A percentile compares a stretch with the other conserved stretches of the same genome.
Evolutionary conservation across 2,797 vertebrate genomes (phyloP).

Genomic region (Sebastolobus alascanus): DNA sequence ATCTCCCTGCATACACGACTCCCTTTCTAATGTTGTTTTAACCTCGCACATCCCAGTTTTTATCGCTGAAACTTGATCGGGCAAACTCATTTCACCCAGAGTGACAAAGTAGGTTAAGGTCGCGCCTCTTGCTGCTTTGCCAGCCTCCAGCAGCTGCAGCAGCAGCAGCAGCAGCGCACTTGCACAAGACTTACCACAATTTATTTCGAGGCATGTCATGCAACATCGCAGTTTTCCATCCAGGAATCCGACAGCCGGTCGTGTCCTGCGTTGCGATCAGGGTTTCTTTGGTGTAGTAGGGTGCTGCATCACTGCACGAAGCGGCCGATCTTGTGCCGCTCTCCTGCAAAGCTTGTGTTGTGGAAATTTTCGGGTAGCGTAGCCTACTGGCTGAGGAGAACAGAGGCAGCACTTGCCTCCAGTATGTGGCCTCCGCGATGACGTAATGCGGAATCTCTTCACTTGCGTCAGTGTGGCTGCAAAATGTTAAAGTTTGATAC

Average conservation of each 20-base stretch:
- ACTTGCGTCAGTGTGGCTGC: slow-evolving; percentile 72
- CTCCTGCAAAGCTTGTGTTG: slow-evolving; percentile 63
- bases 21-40: not conserved
- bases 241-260: slow-evolving; percentile 52
- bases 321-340: slow-evolving; percentile 51
- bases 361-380: slow-evolving; percentile 77
- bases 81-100: slow-evolving; percentile 73
- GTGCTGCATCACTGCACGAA: slow-evolving; percentile 72
- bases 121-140: slow-evolving; percentile 56
- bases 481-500: slow-evolving; percentile 47
- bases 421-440: slow-evolving; percentile 80
- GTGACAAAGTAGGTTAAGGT: slow-evolving; percentile 85
- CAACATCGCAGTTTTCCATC: slow-evolving; percentile 66
- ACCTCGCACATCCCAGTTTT: not conserved
- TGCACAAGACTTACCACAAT: slow-evolving; percentile 85
- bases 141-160: slow-evolving; percentile 56
- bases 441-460: slow-evolving; percentile 89
- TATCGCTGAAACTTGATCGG: slow-evolving; percentile 55
- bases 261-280: slow-evolving; percentile 61
- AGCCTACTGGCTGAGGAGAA: slow-evolving; percentile 68
- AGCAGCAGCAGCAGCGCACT: slow-evolving; percentile 69
- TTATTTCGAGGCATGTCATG: slow-evolving; percentile 80
- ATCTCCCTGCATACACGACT: not conserved
- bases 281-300: slow-evolving; percentile 59
- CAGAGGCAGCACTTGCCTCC: slow-evolving; percentile 67